Evolutionary conservation across 2,888 invertebrate genomes (phyloP).

Genomic region (Mylabris sibirica): DNA sequence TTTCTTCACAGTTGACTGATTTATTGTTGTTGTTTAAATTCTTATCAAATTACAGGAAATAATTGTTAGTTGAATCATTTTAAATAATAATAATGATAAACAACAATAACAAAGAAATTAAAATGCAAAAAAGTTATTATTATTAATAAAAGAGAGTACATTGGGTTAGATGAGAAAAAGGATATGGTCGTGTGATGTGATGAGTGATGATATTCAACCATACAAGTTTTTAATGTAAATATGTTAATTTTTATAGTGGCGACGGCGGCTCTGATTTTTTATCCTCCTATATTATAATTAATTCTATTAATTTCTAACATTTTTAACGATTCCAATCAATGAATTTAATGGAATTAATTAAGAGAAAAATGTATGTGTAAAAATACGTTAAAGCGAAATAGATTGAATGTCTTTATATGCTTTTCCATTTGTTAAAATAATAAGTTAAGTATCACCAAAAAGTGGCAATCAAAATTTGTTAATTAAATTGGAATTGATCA

Average conservation of each 20-base stretch:
- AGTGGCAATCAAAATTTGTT: no score
- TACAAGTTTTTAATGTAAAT: conserved; percentile 19
- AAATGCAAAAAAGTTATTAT: not conserved
- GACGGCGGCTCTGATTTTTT: not conserved
- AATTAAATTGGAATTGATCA: no score
- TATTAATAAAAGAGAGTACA: no score
- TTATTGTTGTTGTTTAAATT: not conserved
- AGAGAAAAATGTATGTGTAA: not conserved
- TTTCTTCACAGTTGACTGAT: not conserved
- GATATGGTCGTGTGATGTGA: conserved; percentile 23
- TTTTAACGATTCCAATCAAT: conserved; percentile 6
- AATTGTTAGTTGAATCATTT: conserved; percentile 9
- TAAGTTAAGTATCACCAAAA: no score
- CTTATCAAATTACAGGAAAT: conserved; percentile 4
- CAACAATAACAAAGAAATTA: not conserved
- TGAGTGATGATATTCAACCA: conserved; percentile 17
- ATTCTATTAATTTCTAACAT: not conserved
- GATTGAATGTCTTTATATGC: not conserved
- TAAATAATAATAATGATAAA: conserved; percentile 16
- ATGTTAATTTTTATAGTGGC: conserved; percentile 19
- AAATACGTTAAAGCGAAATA: no score
- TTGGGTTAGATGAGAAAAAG: conserved; percentile 17
- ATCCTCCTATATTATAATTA: not conserved
- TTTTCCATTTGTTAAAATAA: not conserved
- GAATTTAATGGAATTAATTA: conserved; percentile 1